Base-by-base conservation (phyloP, 37 sponge, comb jelly and placozoan genomes). In the Halichondria panicea region DNA sequence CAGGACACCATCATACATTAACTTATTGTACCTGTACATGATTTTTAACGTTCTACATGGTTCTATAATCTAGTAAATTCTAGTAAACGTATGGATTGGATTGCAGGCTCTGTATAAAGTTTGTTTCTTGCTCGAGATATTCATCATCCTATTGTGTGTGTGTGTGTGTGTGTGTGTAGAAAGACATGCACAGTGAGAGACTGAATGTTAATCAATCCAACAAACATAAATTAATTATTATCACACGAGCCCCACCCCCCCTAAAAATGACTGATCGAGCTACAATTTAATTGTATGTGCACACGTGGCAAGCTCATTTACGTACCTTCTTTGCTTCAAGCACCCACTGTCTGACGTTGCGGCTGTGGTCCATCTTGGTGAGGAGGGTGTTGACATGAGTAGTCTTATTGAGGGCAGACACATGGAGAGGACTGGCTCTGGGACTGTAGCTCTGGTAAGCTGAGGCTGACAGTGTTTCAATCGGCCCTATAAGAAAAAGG, bases 31-130 rank as follows among this genome's bases (percentile, higher is more conserved):
- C n/a, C n/a, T n/a, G n/a, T n/a, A n/a, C n/a, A n/a, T n/a, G n/a
- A n/a, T n/a, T n/a, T n/a, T n/a, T n/a, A n/a, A n/a, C n/a, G n/a
- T n/a, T n/a, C n/a, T n/a, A n/a, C n/a, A n/a, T n/a, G n/a, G n/a
- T n/a, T n/a, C n/a, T n/a, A n/a, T n/a, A n/a, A n/a, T n/a, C n/a
- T n/a, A n/a, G n/a, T n/a, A n/a, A n/a, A n/a, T n/a, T n/a, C n/a
- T n/a, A n/a, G n/a, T n/a, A n/a, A n/a, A n/a, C n/a, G n/a, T n/a
- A n/a, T n/a, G n/a, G n/a, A n/a, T n/a, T n/a, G n/a, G n/a, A n/a
- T n/a, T n/a, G n/a, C n/a, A n/a, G n/a, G n/a, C n/a, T n/a, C n/a
- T 32, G 70, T 34, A 79, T 36, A 79, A 68, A 79, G 11, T 56
- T 21, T 3, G n/a, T 15, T 57, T 79, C 79, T 40, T 68, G 56